Conservation (phyloP, 2,888 invertebrate species). For the Nomada ruficornis region DNA sequence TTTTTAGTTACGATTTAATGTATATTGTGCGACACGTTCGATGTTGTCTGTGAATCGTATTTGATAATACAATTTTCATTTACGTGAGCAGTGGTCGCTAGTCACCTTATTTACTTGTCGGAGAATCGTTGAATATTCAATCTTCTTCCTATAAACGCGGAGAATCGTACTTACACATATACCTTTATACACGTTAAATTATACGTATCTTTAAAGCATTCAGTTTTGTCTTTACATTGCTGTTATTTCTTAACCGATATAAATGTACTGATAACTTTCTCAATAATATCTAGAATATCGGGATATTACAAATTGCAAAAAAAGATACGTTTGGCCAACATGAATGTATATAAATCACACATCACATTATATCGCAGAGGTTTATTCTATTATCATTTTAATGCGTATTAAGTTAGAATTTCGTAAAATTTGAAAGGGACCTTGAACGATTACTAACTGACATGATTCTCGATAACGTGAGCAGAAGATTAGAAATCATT, state of each 20-base stretch:
- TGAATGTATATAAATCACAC: too few species aligned
- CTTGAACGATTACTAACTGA: constrained; percentile 16
- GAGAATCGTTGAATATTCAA: constrained; percentile 45
- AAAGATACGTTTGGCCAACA: too few species aligned
- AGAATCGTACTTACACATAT: not conserved
- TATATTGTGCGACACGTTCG: too few species aligned
- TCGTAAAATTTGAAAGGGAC: not conserved
- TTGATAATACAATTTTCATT: constrained; percentile 5
- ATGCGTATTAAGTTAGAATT: not conserved
- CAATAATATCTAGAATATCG: too few species aligned
- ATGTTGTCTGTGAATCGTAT: not conserved
- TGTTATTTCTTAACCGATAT: not conserved
- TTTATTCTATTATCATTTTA: not conserved
- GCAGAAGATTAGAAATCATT: constrained; percentile 9
- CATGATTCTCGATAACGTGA: constrained; percentile 16
- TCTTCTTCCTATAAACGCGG: not conserved
- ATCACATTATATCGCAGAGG: not conserved
- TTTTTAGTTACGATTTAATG: not conserved
- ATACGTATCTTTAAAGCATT: too few species aligned
- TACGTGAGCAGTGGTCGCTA: not conserved
- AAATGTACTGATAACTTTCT: too few species aligned
- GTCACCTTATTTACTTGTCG: constrained; percentile 10
- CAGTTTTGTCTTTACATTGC: not conserved
- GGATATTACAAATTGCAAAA: too few species aligned
- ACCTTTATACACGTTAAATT: not conserved